phyloP scores from a whole-genome alignment of 2,888 invertebrate genomes.

The Erebia palarica region DNA sequence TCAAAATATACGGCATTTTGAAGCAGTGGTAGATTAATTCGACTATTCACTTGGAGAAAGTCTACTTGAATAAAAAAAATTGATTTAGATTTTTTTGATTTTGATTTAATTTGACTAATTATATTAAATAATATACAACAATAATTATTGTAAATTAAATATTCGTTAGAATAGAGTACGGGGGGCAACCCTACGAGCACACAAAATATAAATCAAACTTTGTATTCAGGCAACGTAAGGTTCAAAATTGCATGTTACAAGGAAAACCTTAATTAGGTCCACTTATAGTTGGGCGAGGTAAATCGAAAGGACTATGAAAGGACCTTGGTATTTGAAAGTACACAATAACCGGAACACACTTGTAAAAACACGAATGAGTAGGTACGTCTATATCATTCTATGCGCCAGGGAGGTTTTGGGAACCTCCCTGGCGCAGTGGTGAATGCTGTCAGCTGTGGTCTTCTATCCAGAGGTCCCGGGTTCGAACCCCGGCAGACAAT shows the following conservation, averaged over 20 bases:
- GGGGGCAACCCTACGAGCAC: conserved; percentile 1
- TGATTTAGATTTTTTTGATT: too few relatives aligned
- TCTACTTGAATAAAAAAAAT: too few relatives aligned
- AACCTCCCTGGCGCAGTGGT: too few relatives aligned
- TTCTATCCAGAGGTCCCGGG: too few relatives aligned
- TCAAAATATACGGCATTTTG: too few relatives aligned
- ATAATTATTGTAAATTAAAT: neutral
- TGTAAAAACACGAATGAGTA: conserved; percentile 28
- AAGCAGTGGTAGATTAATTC: too few relatives aligned
- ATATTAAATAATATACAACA: too few relatives aligned
- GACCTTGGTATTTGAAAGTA: conserved; percentile 74
- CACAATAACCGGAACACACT: conserved; percentile 64
- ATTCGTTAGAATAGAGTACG: neutral
- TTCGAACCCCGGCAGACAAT: too few relatives aligned
- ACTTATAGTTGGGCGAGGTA: conserved; percentile 53
- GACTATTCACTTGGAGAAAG: too few relatives aligned
- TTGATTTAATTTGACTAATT: too few relatives aligned
- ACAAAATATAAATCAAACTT: conserved; percentile 19
- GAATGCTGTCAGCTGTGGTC: too few relatives aligned
- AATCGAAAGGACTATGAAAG: conserved; percentile 50
- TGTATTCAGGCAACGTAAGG: conserved; percentile 17
- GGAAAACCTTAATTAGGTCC: conserved; percentile 43
- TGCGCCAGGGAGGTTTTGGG: conserved; percentile 8
- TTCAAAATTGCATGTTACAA: conserved; percentile 25
- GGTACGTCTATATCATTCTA: conserved; percentile 20